Conservation (phyloP, 1,140 invertebrate genomes). For the Melipona quadrifasciata region DNA sequence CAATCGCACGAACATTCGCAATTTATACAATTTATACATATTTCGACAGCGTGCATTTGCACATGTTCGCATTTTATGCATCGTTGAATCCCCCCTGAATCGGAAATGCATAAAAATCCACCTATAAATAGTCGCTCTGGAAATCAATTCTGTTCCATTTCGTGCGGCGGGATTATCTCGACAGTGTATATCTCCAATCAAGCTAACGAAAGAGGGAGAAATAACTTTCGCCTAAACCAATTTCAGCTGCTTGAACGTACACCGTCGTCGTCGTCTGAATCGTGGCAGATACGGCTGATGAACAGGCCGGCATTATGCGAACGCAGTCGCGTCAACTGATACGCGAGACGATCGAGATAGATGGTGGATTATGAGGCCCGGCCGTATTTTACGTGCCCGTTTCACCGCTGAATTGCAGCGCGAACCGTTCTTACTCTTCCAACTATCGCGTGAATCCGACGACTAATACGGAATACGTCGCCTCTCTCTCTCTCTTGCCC, state of each 20-base stretch:
- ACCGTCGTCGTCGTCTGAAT: background rate
- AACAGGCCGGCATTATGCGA: constrained; percentile 30
- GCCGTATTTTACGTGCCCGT: constrained; percentile 42
- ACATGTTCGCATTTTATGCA: too few species aligned
- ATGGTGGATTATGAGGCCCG: constrained; percentile 53
- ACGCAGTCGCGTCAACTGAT: constrained; percentile 37
- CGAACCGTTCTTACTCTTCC: background rate
- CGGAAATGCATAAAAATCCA: too few species aligned
- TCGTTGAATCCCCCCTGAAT: too few species aligned
- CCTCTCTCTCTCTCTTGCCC: background rate
- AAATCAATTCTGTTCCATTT: too few species aligned
- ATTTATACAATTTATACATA: too few species aligned
- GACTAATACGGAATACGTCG: background rate
- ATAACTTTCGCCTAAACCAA: constrained; percentile 2
- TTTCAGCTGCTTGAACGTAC: constrained; percentile 9
- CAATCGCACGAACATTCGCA: too few species aligned
- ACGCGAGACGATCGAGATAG: constrained; percentile 38
- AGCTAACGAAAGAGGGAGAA: background rate
- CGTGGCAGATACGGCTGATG: constrained; percentile 20
- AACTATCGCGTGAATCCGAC: background rate
- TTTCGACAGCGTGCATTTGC: too few species aligned
- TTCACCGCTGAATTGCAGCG: background rate
- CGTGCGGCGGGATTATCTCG: too few species aligned
- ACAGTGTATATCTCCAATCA: background rate
- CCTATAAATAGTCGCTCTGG: too few species aligned